These are phyloP conservation scores for Dendropsophus ebraccatus DNA, from an alignment of 2,113 vertebrate genomes.

Conservation along the genomic window DNA sequence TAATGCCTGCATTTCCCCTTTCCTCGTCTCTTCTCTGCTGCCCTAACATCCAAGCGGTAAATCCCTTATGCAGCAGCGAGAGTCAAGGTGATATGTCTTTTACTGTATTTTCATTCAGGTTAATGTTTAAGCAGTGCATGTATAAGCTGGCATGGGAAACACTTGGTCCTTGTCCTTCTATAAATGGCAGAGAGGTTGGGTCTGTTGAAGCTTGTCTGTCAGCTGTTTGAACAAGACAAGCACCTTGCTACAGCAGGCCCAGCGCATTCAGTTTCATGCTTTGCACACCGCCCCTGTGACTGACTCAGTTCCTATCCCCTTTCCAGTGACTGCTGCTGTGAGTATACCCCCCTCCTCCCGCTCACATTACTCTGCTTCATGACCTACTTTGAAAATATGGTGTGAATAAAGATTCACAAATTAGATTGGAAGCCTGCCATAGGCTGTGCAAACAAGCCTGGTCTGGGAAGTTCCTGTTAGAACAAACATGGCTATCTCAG, in stretches of 20 bases:
- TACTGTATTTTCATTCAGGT: slow-evolving; percentile 70
- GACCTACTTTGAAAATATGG: slow-evolving; percentile 78
- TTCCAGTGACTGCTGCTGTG: slow-evolving; percentile 63
- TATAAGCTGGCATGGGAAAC: slow-evolving; percentile 59
- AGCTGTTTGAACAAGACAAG: slow-evolving; percentile 62
- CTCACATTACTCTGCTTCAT: slow-evolving; percentile 68
- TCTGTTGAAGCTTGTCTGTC: slow-evolving; percentile 58
- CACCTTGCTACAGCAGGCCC: slow-evolving; percentile 60
- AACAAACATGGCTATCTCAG: slow-evolving; percentile 55
- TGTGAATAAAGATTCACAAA: slow-evolving; percentile 75
- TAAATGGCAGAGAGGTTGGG: slow-evolving; percentile 59
- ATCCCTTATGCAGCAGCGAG: slow-evolving; percentile 58
- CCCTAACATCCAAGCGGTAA: slow-evolving; percentile 58
- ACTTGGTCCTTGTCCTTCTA: slow-evolving; percentile 62
- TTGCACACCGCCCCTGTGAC: slow-evolving; percentile 26
- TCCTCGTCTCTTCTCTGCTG: slow-evolving; percentile 7
- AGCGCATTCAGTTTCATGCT: not conserved
- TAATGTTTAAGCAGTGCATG: slow-evolving; percentile 68
- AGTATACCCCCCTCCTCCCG: slow-evolving; percentile 62
- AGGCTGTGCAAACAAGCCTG: slow-evolving; percentile 63
- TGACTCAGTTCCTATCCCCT: slow-evolving; percentile 62
- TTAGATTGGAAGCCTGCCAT: slow-evolving; percentile 70
- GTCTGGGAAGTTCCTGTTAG: slow-evolving; percentile 63
- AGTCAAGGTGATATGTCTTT: slow-evolving; percentile 65
- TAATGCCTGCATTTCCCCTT: not conserved